These are phyloP conservation scores for Chironomus tentans DNA, from an alignment of 2,888 invertebrate species.

Conservation along the genomic window DNA sequence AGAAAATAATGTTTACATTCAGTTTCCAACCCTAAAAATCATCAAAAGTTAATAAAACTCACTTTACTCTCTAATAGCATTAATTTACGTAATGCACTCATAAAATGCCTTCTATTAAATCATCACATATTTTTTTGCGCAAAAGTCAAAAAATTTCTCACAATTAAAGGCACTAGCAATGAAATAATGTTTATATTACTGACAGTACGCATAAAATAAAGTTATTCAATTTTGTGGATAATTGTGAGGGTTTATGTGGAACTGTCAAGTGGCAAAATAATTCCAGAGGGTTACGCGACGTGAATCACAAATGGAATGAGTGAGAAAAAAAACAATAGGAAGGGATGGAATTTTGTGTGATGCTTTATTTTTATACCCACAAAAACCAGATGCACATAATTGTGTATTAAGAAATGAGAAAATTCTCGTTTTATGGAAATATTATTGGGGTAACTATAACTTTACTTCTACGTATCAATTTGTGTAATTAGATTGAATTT, in stretches of 20 bases:
- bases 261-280: conserved; percentile 9
- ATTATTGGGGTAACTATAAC: too few relatives aligned
- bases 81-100: conserved; percentile 1
- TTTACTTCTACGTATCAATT: too few relatives aligned
- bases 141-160: background rate
- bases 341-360: conserved; percentile 9
- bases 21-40: too few relatives aligned
- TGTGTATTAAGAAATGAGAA: background rate
- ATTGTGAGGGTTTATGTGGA: conserved; percentile 10
- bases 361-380: background rate
- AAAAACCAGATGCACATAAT: conserved; percentile 17
- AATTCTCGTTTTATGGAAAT: background rate
- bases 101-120: too few relatives aligned
- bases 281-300: background rate
- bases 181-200: background rate
- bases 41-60: too few relatives aligned
- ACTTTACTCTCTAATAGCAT: background rate
- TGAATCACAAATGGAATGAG: background rate
- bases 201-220: conserved; percentile 1
- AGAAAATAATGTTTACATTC: too few relatives aligned
- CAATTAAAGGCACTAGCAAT: background rate
- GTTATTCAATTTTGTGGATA: conserved; percentile 16
- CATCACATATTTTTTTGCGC: too few relatives aligned
- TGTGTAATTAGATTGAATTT: too few relatives aligned
- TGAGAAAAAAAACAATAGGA: conserved; percentile 3